Conservation (phyloP, 1,140 invertebrate genomes). For the Achroia grisella region DNA sequence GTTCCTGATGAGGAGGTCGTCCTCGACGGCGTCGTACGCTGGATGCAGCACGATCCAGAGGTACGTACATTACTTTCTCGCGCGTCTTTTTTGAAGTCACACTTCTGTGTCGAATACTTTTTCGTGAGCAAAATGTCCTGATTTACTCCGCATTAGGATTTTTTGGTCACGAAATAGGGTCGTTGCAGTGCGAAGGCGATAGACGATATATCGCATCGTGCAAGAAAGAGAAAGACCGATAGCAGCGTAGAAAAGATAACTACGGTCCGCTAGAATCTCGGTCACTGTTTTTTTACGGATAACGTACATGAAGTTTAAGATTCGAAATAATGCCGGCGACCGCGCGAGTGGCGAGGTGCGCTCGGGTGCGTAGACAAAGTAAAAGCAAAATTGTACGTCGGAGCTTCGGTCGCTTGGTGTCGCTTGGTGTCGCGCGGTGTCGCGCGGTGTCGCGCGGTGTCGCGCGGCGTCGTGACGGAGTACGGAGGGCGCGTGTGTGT, state of each 20-base stretch:
- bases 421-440: background rate
- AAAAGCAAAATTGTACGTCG: background rate
- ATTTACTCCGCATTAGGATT: too few species aligned
- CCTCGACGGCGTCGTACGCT: constrained; percentile 46
- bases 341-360: background rate
- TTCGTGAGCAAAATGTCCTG: too few species aligned
- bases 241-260: too few species aligned
- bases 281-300: background rate
- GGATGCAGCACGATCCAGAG: constrained; percentile 44
- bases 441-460: too few species aligned
- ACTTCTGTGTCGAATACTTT: too few species aligned
- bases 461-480: background rate
- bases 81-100: too few species aligned
- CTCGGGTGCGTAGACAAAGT: background rate
- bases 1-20: constrained; percentile 93
- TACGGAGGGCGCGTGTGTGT: constrained; percentile 89
- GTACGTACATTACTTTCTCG: background rate
- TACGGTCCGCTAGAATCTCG: too few species aligned
- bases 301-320: too few species aligned
- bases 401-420: background rate
- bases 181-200: too few species aligned
- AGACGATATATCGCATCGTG: too few species aligned
- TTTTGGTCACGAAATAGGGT: too few species aligned
- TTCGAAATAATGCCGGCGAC: background rate
- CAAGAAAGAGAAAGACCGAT: too few species aligned